Evolutionary conservation across 1,140 invertebrate species (phyloP).

Genomic region (Myzus persicae): DNA sequence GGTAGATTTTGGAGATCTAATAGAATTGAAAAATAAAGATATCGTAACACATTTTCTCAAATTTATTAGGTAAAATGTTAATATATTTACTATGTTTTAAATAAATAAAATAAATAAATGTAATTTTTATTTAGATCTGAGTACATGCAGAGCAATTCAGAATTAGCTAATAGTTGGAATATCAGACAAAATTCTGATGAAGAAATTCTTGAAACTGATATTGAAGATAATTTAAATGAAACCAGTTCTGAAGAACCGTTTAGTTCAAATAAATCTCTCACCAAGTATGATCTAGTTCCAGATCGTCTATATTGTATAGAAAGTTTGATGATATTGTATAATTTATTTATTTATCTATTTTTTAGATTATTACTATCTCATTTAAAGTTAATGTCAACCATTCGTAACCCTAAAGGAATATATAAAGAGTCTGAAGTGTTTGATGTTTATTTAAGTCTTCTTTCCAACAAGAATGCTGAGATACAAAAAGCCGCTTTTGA

Average conservation of each 20-base stretch:
- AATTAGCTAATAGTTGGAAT: slow-evolving; percentile 56
- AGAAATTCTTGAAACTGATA: slow-evolving; percentile 33
- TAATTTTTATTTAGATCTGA: slow-evolving; percentile 39
- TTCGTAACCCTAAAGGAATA: slow-evolving; percentile 82
- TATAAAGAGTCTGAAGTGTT: slow-evolving; percentile 78
- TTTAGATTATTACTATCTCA: slow-evolving; percentile 75
- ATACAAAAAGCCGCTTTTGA: slow-evolving; percentile 86
- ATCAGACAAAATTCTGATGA: slow-evolving; percentile 42
- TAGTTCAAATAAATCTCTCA: slow-evolving; percentile 51
- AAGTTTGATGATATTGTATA: background rate
- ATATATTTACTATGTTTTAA: background rate
- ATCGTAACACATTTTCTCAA: slow-evolving; percentile 79
- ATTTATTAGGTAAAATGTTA: slow-evolving; percentile 67
- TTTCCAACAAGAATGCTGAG: slow-evolving; percentile 75
- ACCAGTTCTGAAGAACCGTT: background rate
- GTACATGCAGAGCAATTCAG: slow-evolving; percentile 47
- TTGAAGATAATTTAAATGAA: slow-evolving; percentile 41
- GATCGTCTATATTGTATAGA: background rate
- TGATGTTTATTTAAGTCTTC: slow-evolving; percentile 78
- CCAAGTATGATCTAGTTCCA: slow-evolving; percentile 37
- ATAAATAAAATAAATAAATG: background rate
- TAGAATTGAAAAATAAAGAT: slow-evolving; percentile 81
- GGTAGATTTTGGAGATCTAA: slow-evolving; percentile 74
- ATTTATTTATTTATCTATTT: slow-evolving; percentile 59
- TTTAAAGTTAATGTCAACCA: slow-evolving; percentile 79